Conservation (phyloP, 2,888 invertebrate species). For the Helobdella robusta region DNA sequence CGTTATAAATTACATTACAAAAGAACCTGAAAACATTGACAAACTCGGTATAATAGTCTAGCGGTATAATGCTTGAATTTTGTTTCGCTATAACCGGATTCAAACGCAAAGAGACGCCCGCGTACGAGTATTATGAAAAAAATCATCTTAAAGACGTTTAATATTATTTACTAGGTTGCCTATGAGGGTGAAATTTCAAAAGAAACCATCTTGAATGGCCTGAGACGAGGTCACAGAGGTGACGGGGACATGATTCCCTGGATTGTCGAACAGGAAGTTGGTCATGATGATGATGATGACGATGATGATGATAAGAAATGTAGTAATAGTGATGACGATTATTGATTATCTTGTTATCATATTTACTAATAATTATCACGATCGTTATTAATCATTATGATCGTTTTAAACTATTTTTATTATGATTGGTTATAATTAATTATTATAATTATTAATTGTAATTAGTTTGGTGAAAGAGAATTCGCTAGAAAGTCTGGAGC, state of each 20-base stretch:
- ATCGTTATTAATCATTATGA: not conserved
- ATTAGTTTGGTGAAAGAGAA: constrained; percentile 71
- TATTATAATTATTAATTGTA: not conserved
- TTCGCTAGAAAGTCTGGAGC: constrained; percentile 83
- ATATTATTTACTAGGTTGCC: constrained; percentile 71
- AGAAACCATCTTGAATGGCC: constrained; percentile 63
- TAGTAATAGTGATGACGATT: not conserved
- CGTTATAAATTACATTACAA: no score
- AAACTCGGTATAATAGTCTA: no score
- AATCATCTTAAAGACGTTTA: no score
- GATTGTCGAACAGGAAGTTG: constrained; percentile 82
- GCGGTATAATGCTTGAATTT: no score
- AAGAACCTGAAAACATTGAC: no score
- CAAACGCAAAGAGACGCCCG: no score
- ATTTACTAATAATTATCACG: not conserved
- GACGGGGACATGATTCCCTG: constrained; percentile 96
- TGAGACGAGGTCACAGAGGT: constrained; percentile 77
- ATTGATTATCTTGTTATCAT: not conserved
- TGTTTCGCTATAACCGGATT: no score
- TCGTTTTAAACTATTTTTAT: not conserved
- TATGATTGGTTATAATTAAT: not conserved
- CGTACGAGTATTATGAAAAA: no score
- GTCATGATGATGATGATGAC: not conserved
- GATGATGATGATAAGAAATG: not conserved
- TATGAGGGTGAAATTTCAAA: constrained; percentile 60